phyloP scores from a whole-genome alignment of 2,797 vertebrate species.

The Triplophysa bombifrons region DNA sequence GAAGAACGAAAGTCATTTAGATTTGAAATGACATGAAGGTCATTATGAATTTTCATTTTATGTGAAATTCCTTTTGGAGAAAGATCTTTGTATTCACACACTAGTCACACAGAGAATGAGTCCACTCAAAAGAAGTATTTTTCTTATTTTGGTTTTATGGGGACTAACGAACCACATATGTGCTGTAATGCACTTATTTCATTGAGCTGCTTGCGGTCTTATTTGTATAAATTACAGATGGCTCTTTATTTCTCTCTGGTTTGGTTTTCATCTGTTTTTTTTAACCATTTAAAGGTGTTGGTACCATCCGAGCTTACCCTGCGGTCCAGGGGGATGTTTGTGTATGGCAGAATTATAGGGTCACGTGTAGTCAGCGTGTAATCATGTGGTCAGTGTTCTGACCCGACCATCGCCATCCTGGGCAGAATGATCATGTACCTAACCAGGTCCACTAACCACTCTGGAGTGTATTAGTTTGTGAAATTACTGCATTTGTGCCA shows the following conservation, averaged over 20 bases:
- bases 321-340: background rate
- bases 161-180: conserved; percentile 7
- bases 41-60: too few species aligned
- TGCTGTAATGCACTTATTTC: background rate
- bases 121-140: background rate
- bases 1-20: too few species aligned
- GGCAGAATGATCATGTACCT: conserved; percentile 41
- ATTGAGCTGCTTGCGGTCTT: background rate
- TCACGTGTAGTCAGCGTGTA: conserved; percentile 35
- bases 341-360: conserved; percentile 32
- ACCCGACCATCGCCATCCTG: conserved; percentile 36
- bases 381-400: conserved; percentile 47
- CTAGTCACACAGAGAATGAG: background rate
- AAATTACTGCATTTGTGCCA: background rate
- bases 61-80: background rate
- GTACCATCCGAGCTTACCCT: background rate
- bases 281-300: conserved; percentile 2
- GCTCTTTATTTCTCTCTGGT: background rate
- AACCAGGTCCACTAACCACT: conserved; percentile 13
- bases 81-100: background rate
- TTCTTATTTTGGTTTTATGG: background rate
- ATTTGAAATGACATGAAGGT: too few species aligned
- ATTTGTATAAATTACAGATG: background rate
- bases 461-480: background rate
- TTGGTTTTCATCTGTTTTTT: background rate